Percentiles rank a stretch among this genome's conserved stretches.
Evolutionary conservation across 92 coral and sea anemone genomes (phyloP).

Genomic region (Umimayanthus chanpuru): DNA sequence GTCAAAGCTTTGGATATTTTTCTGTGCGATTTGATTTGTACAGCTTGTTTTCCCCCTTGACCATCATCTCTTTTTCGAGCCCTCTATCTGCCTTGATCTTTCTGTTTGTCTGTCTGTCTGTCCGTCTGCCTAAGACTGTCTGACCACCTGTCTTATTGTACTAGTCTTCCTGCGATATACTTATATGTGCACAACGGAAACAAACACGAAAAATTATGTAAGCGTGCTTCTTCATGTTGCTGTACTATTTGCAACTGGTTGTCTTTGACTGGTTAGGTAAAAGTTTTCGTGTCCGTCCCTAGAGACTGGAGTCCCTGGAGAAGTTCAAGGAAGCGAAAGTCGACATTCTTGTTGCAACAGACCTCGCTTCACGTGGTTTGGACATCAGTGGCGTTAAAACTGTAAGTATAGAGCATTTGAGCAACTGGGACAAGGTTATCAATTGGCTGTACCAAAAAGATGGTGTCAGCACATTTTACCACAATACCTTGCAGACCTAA

Average conservation of each 20-base stretch:
- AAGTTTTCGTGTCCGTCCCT: not conserved
- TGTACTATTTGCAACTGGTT: too few species aligned
- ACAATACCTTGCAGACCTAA: too few species aligned
- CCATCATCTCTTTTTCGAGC: not conserved
- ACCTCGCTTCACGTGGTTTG: constrained; percentile 91
- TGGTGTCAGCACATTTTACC: too few species aligned
- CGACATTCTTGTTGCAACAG: constrained; percentile 92
- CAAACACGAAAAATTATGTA: too few species aligned
- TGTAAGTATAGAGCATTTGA: constrained; percentile 48
- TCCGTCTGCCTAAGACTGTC: not conserved
- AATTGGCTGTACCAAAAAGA: too few species aligned
- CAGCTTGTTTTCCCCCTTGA: too few species aligned
- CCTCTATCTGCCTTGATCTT: not conserved
- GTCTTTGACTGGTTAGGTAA: not conserved
- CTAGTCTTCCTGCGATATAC: too few species aligned
- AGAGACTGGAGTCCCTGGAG: constrained; percentile 91
- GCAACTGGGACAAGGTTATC: too few species aligned
- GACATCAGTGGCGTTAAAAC: constrained; percentile 96
- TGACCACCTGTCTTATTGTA: not conserved
- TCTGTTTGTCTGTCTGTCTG: not conserved
- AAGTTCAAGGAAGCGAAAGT: constrained; percentile 91
- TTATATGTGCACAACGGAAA: too few species aligned
- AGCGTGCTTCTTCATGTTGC: too few species aligned
- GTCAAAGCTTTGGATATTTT: too few species aligned
- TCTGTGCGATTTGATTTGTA: too few species aligned